Evolutionary conservation across 2,888 invertebrate species (phyloP).

Genomic region (Coleophora flavipennella): DNA sequence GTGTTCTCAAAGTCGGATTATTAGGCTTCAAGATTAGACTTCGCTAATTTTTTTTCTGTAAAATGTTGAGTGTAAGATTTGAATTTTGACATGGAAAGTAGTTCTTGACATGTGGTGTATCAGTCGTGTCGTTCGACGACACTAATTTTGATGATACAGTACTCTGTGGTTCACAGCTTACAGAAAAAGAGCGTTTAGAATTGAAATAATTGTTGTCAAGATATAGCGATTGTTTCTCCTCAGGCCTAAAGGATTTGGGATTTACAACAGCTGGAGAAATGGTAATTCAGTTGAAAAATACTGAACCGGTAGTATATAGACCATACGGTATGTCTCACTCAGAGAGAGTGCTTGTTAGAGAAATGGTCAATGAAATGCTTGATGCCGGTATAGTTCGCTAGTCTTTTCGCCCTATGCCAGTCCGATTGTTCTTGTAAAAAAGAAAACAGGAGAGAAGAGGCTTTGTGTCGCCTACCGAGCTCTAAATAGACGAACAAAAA

Average conservation of each 20-base stretch:
- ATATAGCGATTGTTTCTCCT: no score
- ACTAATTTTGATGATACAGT: constrained; percentile 12
- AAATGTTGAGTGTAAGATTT: neutral
- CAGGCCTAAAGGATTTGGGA: constrained; percentile 9
- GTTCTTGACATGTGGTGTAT: no score
- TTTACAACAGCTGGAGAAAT: constrained; percentile 9
- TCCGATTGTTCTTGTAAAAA: constrained; percentile 17
- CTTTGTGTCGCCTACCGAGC: constrained; percentile 4
- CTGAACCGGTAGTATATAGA: constrained; percentile 12
- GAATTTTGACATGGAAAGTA: neutral
- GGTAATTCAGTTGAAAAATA: constrained; percentile 10
- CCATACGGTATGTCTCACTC: constrained; percentile 11
- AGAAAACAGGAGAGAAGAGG: constrained; percentile 13
- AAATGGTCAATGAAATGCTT: constrained; percentile 12
- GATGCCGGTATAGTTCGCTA: constrained; percentile 14
- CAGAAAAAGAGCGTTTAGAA: constrained; percentile 13
- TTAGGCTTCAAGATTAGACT: neutral
- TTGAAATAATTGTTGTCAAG: constrained; percentile 14
- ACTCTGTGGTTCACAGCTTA: constrained; percentile 9
- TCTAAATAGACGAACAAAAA: constrained; percentile 9
- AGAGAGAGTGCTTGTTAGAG: constrained; percentile 9
- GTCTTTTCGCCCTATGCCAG: constrained; percentile 18
- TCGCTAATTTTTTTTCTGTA: neutral
- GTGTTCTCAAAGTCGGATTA: neutral
- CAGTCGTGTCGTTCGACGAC: no score